A percentile compares a stretch with the other conserved stretches of the same genome.
Evolutionary conservation across 2,113 vertebrate species (phyloP).

Genomic region (human (Homo sapiens)): GRCh38 chr19:36872501-36873000

Average conservation of each 20-base stretch:
- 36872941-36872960: not conserved
- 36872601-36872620: not conserved
- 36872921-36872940: not conserved
- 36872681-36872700: not conserved
- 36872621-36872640: not conserved
- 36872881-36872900: not conserved
- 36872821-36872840: not conserved
- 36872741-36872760: not conserved
- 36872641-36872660: not conserved
- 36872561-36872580: not conserved
- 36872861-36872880: not conserved
- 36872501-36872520: not conserved
- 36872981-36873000: not conserved
- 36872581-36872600: not conserved
- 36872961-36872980: not conserved
- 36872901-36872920: not conserved
- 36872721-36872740: not conserved
- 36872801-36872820: not conserved
- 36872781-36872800: not conserved
- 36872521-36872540: not conserved
- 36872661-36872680: not conserved
- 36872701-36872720: not conserved
- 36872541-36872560: not conserved
- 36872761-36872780: not conserved
- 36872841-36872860: not conserved